Conservation (phyloP, 1,140 invertebrate genomes). For the Drosophila prosaltans region DNA sequence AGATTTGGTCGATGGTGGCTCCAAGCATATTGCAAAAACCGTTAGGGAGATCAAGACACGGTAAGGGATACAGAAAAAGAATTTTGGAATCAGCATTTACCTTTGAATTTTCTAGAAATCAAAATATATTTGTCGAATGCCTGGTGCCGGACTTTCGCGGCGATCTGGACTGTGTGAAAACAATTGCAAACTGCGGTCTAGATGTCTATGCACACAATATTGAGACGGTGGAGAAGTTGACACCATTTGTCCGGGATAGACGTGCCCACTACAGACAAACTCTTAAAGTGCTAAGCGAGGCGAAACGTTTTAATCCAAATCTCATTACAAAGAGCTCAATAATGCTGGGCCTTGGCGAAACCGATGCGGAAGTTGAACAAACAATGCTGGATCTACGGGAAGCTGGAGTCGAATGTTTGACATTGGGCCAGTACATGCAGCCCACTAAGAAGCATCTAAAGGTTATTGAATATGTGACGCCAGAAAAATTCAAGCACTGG, state of each 20-base stretch:
- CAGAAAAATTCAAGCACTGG: slow-evolving; percentile 97
- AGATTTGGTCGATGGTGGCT: slow-evolving; percentile 95
- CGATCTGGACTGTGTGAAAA: slow-evolving; percentile 89
- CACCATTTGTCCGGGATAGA: slow-evolving; percentile 95
- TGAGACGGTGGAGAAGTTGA: slow-evolving; percentile 95
- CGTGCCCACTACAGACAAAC: slow-evolving; percentile 92
- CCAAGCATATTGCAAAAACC: slow-evolving; percentile 95
- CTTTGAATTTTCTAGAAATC: slow-evolving; percentile 86
- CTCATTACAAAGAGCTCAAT: slow-evolving; percentile 99
- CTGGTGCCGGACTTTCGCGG: slow-evolving; percentile 98
- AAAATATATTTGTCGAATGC: slow-evolving; percentile 96
- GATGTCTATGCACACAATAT: slow-evolving; percentile 99
- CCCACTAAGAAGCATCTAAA: slow-evolving; percentile 98
- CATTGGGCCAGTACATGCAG: slow-evolving; percentile 99
- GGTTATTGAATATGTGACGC: slow-evolving; percentile 98
- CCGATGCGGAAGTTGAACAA: slow-evolving; percentile 93
- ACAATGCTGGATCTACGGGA: slow-evolving; percentile 92
- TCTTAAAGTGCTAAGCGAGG: slow-evolving; percentile 90
- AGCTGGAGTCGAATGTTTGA: slow-evolving; percentile 96
- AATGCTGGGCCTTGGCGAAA: slow-evolving; percentile 99
- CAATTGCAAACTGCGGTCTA: slow-evolving; percentile 91
- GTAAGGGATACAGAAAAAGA: slow-evolving; percentile 22
- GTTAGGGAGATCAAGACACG: slow-evolving; percentile 87
- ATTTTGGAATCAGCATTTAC: slow-evolving; percentile 1
- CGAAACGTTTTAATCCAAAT: slow-evolving; percentile 90